Conservation (phyloP, 2,797 vertebrate genomes). For the Platalea minor region DNA sequence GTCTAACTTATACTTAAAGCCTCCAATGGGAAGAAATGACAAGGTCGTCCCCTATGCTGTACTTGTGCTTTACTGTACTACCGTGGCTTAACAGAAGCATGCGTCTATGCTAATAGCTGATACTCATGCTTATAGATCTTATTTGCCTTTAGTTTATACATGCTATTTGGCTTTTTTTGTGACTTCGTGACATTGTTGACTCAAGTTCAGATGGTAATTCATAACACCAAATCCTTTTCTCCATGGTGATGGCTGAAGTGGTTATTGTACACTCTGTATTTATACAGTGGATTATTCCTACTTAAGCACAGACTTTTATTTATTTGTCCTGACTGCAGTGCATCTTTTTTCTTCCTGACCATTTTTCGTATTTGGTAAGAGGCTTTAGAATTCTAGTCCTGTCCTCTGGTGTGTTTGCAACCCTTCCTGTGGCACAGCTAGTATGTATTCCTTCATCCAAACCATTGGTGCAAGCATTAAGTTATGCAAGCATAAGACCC, state of each 20-base stretch:
- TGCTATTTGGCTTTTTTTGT: background rate
- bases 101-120: background rate
- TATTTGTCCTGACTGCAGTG: background rate
- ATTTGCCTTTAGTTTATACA: background rate
- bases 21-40: background rate
- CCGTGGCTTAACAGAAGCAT: background rate
- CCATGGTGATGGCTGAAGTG: background rate
- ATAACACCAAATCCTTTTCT: background rate
- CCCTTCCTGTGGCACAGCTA: background rate
- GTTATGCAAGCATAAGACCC: background rate
- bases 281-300: background rate
- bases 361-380: background rate
- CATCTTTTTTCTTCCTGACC: background rate
- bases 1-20: background rate
- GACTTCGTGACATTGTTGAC: rapidly evolving
- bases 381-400: background rate
- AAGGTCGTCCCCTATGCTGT: background rate
- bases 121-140: background rate
- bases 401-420: background rate
- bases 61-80: background rate
- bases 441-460: background rate
- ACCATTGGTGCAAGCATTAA: background rate
- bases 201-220: background rate
- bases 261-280: background rate
- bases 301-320: background rate